Percentiles rank a stretch among this genome's conserved stretches.
These are phyloP conservation scores for Xiphophorus maculatus DNA, from an alignment of 2,113 vertebrate species.

Conservation along the genomic window DNA sequence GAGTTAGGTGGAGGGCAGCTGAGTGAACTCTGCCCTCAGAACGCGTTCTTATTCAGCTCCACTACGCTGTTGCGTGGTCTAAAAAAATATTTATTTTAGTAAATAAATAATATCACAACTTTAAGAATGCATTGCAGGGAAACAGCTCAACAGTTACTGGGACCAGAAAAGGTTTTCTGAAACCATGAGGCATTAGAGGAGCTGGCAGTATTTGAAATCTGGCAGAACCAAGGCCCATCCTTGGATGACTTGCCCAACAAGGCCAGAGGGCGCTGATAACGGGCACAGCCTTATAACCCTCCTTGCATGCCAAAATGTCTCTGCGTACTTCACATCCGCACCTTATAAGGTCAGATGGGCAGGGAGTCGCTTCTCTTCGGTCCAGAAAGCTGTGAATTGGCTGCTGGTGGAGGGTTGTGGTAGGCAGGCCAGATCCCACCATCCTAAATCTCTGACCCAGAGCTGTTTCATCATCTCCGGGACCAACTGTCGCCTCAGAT, in stretches of 20 bases:
- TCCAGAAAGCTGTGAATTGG: constrained; percentile 55
- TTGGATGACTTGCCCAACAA: constrained; percentile 67
- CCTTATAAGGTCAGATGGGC: constrained; percentile 53
- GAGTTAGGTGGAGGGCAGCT: constrained; percentile 18
- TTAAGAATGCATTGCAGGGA: neutral
- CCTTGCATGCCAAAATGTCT: constrained; percentile 67
- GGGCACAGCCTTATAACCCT: constrained; percentile 71
- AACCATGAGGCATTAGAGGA: constrained; percentile 48
- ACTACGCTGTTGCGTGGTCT: neutral
- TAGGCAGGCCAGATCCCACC: constrained; percentile 11
- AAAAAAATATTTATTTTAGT: neutral
- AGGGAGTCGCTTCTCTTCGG: constrained; percentile 17
- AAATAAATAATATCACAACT: neutral
- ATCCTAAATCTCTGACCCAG: constrained; percentile 51
- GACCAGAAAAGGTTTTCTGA: constrained; percentile 27
- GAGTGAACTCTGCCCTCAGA: constrained; percentile 12
- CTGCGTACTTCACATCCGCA: constrained; percentile 38
- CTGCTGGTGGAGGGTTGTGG: constrained; percentile 20
- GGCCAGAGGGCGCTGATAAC: constrained; percentile 73
- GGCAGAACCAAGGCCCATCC: constrained; percentile 58
- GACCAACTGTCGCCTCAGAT: constrained; percentile 10
- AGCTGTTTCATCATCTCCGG: neutral
- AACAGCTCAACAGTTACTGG: constrained; percentile 5
- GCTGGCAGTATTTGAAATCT: constrained; percentile 61
- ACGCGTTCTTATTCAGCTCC: neutral